Base-by-base conservation (phyloP, 2,888 invertebrate species). In the Scaptomyza parva region DNA sequence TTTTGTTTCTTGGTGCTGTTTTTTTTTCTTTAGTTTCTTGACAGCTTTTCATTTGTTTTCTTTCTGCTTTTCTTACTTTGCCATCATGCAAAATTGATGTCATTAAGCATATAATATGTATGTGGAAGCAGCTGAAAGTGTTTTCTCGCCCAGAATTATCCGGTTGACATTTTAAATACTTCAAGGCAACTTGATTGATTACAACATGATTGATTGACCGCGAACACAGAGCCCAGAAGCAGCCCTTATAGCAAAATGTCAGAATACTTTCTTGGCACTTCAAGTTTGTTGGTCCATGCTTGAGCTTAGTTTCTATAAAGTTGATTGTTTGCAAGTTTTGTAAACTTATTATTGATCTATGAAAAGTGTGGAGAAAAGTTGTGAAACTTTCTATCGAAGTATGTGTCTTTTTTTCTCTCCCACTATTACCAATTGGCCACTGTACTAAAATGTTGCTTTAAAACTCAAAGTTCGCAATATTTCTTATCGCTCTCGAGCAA, bases 171-270 rank as follows among this genome's bases (percentile, higher is more conserved):
- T 82, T 87, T 72, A 76, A 86, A 63, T 47, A 65, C 57, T 57
- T 55, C 39, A 50, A 50, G 64, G 62, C 41, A 70, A 62, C 60
- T 83, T 83, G 86, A 88, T 86, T 83, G 83, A 83, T 83, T 83
- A 63, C 80, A 74, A 54, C 50, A 50, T 67, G 76, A 87, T 85
- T 82, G 86, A 82, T 87, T 76, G 66, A 61, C 52, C 37, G 37
- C 30, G 17, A 33, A 33, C 35, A 39, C 44, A 35, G 30, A n/a
- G n/a, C n/a, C n/a, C 22, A 22, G 2, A 28, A 28, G 28, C 28
- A 33, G 33, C 33, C 33, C 33, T 33, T 33, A n/a, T 3, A 2
- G 30, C 4, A 30, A 28, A 28, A 28, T 9, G 28, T 9, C 28
- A 28, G 28, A 8, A 28, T 22, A 1, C 9, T 28, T 30, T 9